phyloP scores from a whole-genome alignment of 2,888 invertebrate species.

The Prionchulus punctatus region DNA sequence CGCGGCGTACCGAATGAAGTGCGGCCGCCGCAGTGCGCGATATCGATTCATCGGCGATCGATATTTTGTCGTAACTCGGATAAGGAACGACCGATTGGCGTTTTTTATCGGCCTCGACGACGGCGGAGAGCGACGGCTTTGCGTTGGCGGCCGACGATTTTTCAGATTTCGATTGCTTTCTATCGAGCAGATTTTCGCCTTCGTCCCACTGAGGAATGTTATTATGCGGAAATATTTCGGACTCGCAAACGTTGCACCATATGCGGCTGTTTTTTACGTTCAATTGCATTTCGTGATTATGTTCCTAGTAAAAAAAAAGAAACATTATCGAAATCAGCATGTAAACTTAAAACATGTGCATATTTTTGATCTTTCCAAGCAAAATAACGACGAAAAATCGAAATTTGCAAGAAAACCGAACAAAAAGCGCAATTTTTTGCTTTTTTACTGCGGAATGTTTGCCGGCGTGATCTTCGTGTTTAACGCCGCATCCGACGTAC shows the following conservation, averaged over 20 bases:
- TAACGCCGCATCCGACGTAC: constrained; percentile 65
- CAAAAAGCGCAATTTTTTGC: no score
- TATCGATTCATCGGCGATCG: neutral
- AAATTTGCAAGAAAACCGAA: constrained; percentile 10
- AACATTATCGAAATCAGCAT: no score
- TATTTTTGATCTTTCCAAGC: no score
- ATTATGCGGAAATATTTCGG: constrained; percentile 51
- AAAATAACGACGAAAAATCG: no score
- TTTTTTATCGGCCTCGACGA: neutral
- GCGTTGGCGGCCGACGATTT: no score
- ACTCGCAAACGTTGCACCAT: constrained; percentile 74
- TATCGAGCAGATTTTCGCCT: neutral
- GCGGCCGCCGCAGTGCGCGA: no score
- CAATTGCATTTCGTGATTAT: constrained; percentile 45
- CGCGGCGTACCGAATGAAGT: no score
- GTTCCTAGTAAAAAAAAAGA: constrained; percentile 17
- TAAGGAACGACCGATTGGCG: neutral
- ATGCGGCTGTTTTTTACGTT: constrained; percentile 64
- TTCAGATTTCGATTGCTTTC: neutral
- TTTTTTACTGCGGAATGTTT: constrained; percentile 53
- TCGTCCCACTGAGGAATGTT: constrained; percentile 33
- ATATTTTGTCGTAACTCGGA: neutral
- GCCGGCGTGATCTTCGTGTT: constrained; percentile 63
- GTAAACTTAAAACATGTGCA: no score
- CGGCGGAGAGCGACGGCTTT: no score